These are phyloP conservation scores for Heloderma charlesbogerti DNA, from an alignment of 2,113 vertebrate genomes.

Conservation along the genomic window DNA sequence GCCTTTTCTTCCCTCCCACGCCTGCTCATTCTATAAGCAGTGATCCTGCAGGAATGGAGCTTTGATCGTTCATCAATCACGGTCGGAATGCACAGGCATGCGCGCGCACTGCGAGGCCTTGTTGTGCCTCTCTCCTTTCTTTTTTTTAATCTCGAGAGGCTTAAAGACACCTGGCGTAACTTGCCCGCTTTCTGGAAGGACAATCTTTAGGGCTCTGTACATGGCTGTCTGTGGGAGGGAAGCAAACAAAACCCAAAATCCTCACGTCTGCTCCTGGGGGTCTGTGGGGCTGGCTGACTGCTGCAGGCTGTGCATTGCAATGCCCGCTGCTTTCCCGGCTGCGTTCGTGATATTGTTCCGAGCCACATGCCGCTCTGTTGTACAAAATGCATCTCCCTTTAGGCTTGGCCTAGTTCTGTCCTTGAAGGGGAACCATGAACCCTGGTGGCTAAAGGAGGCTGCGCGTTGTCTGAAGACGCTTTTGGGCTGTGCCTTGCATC, in stretches of 20 bases:
- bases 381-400: background rate
- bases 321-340: background rate
- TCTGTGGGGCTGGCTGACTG: background rate
- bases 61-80: slow-evolving; percentile 72
- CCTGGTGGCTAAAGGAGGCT: background rate
- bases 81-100: slow-evolving; percentile 12
- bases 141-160: background rate
- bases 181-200: background rate
- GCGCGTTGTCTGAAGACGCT: background rate
- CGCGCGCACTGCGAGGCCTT: background rate
- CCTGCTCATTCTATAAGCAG: slow-evolving; percentile 68
- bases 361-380: background rate
- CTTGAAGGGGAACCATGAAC: background rate
- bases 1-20: background rate
- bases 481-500: background rate
- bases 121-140: background rate
- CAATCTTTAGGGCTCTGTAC: background rate
- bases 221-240: background rate
- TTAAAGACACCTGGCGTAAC: slow-evolving; percentile 8
- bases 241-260: background rate
- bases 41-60: slow-evolving; percentile 68
- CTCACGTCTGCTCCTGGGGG: background rate
- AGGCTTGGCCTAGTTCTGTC: background rate
- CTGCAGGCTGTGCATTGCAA: background rate
- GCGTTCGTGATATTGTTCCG: rapidly evolving